Percentiles rank a stretch among this genome's conserved stretches.
phyloP scores from a whole-genome alignment of 2,888 invertebrate species.

The Aproaerema taeniolella region DNA sequence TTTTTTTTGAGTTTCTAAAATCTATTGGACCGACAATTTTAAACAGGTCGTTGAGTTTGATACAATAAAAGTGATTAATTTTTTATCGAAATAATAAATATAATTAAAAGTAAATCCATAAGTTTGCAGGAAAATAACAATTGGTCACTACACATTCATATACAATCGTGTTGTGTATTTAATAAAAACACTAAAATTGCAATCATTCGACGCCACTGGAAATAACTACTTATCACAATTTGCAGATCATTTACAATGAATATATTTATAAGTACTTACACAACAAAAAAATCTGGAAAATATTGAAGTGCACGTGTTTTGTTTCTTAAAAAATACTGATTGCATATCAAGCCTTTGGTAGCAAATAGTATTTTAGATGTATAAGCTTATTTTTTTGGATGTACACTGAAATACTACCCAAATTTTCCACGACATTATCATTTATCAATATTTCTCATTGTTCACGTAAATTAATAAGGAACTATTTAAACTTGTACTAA shows the following conservation, averaged over 20 bases:
- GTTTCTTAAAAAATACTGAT: not conserved
- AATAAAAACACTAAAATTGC: conserved; percentile 29
- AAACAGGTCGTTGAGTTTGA: too few relatives aligned
- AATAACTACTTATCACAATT: conserved; percentile 35
- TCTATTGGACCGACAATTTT: too few relatives aligned
- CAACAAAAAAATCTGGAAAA: not conserved
- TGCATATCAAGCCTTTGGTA: not conserved
- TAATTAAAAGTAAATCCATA: conserved; percentile 52
- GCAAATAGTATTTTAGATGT: too few relatives aligned
- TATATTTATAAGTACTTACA: conserved; percentile 2
- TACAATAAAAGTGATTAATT: too few relatives aligned
- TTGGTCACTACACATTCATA: conserved; percentile 31
- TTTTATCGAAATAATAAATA: conserved; percentile 56
- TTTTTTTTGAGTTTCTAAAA: too few relatives aligned
- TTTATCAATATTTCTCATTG: conserved; percentile 6
- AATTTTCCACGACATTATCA: not conserved
- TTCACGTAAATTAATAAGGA: conserved; percentile 18
- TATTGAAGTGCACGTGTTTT: not conserved
- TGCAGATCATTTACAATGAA: conserved; percentile 26
- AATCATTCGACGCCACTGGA: conserved; percentile 26
- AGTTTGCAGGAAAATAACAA: conserved; percentile 47
- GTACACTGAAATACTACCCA: too few relatives aligned
- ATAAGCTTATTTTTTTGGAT: too few relatives aligned
- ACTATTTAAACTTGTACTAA: conserved; percentile 24
- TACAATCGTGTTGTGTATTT: conserved; percentile 34